Evolutionary conservation across 2,113 vertebrate species (phyloP), one percentile per base, ranked within the genome.

Genomic region (Podocnemis expansa): DNA sequence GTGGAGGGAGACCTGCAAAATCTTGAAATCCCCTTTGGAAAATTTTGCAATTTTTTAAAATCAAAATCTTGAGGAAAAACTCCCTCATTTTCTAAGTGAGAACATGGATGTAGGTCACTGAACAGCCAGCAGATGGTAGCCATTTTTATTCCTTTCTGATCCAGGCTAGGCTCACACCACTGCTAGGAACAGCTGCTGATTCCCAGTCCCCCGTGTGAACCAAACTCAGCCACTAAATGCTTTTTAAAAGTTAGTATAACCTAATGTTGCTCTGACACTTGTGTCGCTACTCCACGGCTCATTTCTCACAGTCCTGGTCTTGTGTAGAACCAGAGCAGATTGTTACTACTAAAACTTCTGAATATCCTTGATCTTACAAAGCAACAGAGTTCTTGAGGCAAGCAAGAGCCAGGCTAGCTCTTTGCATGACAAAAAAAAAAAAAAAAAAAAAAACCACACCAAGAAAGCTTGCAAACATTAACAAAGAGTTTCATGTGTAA

Each of bases 221-320:
- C 60, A n/a, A n/a, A 14, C 41, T 51, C 51, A 70, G 80, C 41
- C 63, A 10, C 47, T 27, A 38, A 56, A 78, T 3, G 31, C 10
- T 78, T 49, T 78, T 27, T 9, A 10, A 38, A 43, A 60, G 78
- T 22, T 22, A 3, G 7, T 6, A 31, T 1, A 19, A 31, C 2
- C 0, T 27, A 19, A 17, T 3, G 13, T 5, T 43, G 8, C 5
- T 52, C 34, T 1, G 3, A 47, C 51, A 60, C 24, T 58, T 51
- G 6, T 1, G 3, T 56, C 49, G 24, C 11, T 3, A 31, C 10
- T 43, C 10, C 38, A 38, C 3, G 5, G 70, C 24, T 43, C 38
- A 22, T 43, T 75, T 41, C 38, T 6, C 24, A 9, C 10, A 10
- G 38, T 13, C 21, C 70, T 43, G 70, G 25, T 38, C n/a, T 41